Conservation (phyloP, 2,888 invertebrate species). For the Cheilosia soror region DNA sequence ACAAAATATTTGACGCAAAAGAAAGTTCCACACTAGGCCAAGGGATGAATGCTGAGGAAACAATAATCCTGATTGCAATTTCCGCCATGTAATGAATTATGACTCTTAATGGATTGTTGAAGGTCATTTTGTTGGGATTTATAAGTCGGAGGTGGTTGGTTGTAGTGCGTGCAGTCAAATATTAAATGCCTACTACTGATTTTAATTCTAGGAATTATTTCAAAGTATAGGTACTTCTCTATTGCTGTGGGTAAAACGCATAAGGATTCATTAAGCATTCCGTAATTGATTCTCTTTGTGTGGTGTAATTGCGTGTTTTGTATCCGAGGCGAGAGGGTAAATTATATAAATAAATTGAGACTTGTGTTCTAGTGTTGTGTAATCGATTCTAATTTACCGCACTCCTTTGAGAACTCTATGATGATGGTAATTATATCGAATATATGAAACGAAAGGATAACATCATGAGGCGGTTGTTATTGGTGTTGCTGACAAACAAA, state of each 20-base stretch:
- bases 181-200: not conserved
- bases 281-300: slow-evolving; percentile 64
- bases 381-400: slow-evolving; percentile 53
- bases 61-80: slow-evolving; percentile 65
- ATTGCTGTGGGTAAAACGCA: slow-evolving; percentile 4
- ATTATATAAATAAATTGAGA: not conserved
- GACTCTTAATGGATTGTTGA: slow-evolving; percentile 19
- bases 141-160: not conserved
- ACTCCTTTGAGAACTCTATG: slow-evolving; percentile 5
- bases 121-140: slow-evolving; percentile 41
- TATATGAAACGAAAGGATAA: slow-evolving; percentile 33
- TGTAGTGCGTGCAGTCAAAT: slow-evolving; percentile 16
- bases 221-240: not conserved
- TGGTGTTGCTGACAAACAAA: no score
- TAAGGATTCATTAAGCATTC: slow-evolving; percentile 37
- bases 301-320: slow-evolving; percentile 58
- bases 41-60: slow-evolving; percentile 43
- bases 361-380: not conserved
- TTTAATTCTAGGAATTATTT: not conserved
- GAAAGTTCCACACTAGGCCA: slow-evolving; percentile 17
- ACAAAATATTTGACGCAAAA: not conserved
- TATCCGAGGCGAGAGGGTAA: not conserved
- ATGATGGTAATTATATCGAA: slow-evolving; percentile 34
- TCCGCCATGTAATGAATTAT: slow-evolving; percentile 56
- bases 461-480: not conserved